These are phyloP conservation scores for Lutjanus erythropterus DNA, from an alignment of 2,113 vertebrate species.

Conservation along the genomic window DNA sequence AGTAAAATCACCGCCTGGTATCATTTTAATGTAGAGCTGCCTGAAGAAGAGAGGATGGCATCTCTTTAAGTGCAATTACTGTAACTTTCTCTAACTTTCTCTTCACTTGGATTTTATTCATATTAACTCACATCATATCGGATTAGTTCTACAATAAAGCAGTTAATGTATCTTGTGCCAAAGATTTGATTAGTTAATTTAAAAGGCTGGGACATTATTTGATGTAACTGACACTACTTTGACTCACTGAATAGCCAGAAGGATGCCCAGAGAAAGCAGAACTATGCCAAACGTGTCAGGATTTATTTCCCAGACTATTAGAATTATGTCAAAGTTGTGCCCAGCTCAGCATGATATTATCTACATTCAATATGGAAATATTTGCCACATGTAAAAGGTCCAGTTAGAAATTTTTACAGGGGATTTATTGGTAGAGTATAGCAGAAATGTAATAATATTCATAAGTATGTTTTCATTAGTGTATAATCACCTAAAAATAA, in stretches of 20 bases:
- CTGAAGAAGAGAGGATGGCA: neutral
- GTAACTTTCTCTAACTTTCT: conserved; percentile 2
- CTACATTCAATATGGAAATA: too few species aligned
- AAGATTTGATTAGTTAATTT: conserved; percentile 5
- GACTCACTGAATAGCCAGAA: neutral
- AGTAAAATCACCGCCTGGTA: conserved; percentile 13
- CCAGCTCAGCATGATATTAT: too few species aligned
- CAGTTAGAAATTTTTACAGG: too few species aligned
- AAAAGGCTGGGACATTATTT: neutral
- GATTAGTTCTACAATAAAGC: neutral
- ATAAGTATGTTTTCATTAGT: too few species aligned
- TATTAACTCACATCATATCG: conserved; percentile 15
- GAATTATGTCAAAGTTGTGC: too few species aligned
- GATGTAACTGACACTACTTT: neutral
- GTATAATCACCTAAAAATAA: too few species aligned
- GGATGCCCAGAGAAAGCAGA: too few species aligned
- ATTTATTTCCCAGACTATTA: too few species aligned
- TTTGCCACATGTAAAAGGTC: too few species aligned
- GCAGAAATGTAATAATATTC: too few species aligned
- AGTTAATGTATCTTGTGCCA: neutral
- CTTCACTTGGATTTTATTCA: neutral
- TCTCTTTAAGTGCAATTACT: conserved; percentile 9
- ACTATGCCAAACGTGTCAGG: too few species aligned
- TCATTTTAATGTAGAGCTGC: neutral
- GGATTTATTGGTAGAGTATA: too few species aligned